Evolutionary conservation across 2,797 vertebrate species (phyloP).

Genomic region (Rhadinocentrus ornatus): DNA sequence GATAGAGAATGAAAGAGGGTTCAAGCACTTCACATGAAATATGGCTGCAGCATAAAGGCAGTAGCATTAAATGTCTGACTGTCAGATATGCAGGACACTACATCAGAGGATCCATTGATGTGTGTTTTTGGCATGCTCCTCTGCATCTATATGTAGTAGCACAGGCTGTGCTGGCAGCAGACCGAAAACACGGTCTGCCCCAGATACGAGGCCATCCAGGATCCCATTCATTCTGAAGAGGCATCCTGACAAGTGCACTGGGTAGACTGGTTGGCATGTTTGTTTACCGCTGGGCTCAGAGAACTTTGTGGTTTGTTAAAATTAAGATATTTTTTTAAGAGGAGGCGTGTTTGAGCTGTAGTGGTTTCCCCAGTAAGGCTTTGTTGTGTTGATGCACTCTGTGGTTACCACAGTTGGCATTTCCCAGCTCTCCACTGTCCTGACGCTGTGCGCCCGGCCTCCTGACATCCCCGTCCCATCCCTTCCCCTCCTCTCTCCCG

Average conservation of each 20-base stretch:
- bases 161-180: conserved; percentile 43
- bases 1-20: background rate
- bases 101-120: conserved; percentile 56
- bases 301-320: conserved; percentile 20
- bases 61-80: conserved; percentile 58
- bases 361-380: background rate
- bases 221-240: conserved; percentile 44
- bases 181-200: conserved; percentile 46
- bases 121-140: conserved; percentile 48
- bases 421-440: conserved; percentile 76
- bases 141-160: conserved; percentile 44
- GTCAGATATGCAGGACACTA: conserved; percentile 50
- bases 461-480: conserved; percentile 15
- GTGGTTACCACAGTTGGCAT: conserved; percentile 46
- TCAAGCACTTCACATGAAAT: conserved; percentile 55
- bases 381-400: conserved; percentile 11
- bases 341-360: background rate
- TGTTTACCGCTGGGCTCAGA: conserved; percentile 27
- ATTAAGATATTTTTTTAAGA: background rate
- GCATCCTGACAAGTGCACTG: conserved; percentile 41
- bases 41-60: conserved; percentile 41
- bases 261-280: conserved; percentile 36
- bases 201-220: conserved; percentile 43
- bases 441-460: conserved; percentile 64
- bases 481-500: conserved; percentile 33